Evolutionary conservation across 2,888 invertebrate genomes (phyloP).

Genomic region (Caenorhabditis sp.): DNA sequence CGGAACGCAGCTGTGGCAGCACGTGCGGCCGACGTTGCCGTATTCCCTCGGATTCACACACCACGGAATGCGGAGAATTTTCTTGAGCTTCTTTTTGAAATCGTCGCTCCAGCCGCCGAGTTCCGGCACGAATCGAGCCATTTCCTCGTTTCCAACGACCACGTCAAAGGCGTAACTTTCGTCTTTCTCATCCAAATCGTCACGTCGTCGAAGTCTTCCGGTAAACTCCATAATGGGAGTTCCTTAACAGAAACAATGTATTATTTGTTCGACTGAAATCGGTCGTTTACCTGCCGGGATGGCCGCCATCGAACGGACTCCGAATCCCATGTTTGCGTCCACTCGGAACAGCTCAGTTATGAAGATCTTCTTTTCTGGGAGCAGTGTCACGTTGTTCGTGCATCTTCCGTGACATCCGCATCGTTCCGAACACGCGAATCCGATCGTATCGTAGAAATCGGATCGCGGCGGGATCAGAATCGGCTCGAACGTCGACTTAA

Average conservation of each 20-base stretch:
- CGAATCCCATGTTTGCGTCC: slow-evolving; percentile 8
- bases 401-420: slow-evolving; percentile 18
- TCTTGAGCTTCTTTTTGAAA: neutral
- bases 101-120: neutral
- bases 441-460: slow-evolving; percentile 16
- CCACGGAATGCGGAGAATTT: neutral
- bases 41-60: slow-evolving; percentile 7
- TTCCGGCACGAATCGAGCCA: neutral
- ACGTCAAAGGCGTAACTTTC: neutral
- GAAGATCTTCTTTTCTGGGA: slow-evolving; percentile 1
- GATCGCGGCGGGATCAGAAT: neutral
- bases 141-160: neutral
- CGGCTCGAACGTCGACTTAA: slow-evolving; percentile 20
- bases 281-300: slow-evolving; percentile 11
- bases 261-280: neutral
- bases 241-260: neutral
- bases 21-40: slow-evolving; percentile 12
- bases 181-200: neutral
- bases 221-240: slow-evolving; percentile 19
- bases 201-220: neutral
- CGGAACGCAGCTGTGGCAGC: slow-evolving; percentile 23
- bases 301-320: neutral
- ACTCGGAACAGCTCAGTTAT: slow-evolving; percentile 3
- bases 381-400: slow-evolving; percentile 16
- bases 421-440: slow-evolving; percentile 15